Evolutionary conservation across 2,113 vertebrate genomes (phyloP).

Genomic region (Eidolon helvum): DNA sequence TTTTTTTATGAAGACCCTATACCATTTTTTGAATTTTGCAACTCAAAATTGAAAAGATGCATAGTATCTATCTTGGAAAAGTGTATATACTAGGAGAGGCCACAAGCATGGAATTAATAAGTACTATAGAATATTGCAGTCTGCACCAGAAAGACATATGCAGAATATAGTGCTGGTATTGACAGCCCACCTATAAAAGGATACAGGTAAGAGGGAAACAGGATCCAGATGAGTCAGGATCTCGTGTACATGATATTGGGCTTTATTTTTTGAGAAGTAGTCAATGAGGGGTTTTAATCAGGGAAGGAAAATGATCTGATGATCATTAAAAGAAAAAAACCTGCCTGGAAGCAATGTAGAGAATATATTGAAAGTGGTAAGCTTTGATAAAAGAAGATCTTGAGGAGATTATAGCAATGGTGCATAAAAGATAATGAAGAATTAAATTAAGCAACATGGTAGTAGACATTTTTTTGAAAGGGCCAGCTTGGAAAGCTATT

Average conservation of each 20-base stretch:
- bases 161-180: too few relatives aligned
- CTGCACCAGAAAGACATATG: accelerated
- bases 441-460: background rate
- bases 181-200: accelerated
- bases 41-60: background rate
- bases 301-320: background rate
- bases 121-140: background rate
- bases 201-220: background rate
- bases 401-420: background rate
- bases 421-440: background rate
- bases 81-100: background rate
- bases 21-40: background rate
- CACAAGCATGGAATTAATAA: background rate
- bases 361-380: background rate
- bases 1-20: background rate
- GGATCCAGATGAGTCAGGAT: too few relatives aligned
- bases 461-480: background rate
- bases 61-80: background rate
- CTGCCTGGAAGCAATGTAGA: background rate
- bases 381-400: background rate
- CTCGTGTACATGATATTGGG: accelerated
- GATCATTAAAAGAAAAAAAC: background rate
- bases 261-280: background rate
- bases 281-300: background rate
- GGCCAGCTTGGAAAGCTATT: background rate